phyloP scores from a whole-genome alignment of 1,140 invertebrate species.

The Pseudomyrmex pallidus region DNA sequence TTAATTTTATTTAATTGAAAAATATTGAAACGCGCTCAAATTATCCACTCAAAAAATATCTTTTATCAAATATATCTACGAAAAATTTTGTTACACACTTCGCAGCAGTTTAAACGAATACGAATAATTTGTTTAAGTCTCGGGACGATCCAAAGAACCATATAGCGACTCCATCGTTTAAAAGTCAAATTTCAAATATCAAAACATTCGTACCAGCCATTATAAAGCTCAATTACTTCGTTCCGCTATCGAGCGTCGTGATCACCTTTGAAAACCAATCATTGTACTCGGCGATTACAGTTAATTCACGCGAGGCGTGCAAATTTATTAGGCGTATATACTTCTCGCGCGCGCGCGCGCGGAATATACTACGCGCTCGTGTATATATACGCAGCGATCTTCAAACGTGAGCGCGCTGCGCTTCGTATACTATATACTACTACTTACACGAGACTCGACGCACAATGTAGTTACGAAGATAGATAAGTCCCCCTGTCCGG shows the following conservation, averaged over 20 bases:
- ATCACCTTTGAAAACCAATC: conserved; percentile 38
- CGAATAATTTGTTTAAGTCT: too few relatives aligned
- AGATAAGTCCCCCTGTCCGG: conserved; percentile 36
- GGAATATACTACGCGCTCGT: conserved; percentile 4
- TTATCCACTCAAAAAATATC: too few relatives aligned
- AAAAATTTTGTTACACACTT: too few relatives aligned
- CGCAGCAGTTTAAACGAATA: too few relatives aligned
- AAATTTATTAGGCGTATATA: conserved; percentile 45
- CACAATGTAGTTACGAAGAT: conserved; percentile 54
- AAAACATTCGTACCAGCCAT: not conserved
- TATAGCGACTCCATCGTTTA: not conserved
- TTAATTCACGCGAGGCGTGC: conserved; percentile 20
- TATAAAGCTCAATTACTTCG: conserved; percentile 11
- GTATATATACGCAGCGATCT: conserved; percentile 22
- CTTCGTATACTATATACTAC: not conserved
- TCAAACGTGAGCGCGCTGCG: conserved; percentile 16
- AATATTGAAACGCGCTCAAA: too few relatives aligned
- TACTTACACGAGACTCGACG: not conserved
- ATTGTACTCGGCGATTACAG: conserved; percentile 22
- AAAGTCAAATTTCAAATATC: not conserved
- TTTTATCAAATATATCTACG: too few relatives aligned
- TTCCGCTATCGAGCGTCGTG: not conserved
- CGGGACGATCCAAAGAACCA: not conserved
- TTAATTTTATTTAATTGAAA: too few relatives aligned
- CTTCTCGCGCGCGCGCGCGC: too few relatives aligned